Evolutionary conservation across 2,113 vertebrate species (phyloP).

Genomic region (Mobula hypostoma): DNA sequence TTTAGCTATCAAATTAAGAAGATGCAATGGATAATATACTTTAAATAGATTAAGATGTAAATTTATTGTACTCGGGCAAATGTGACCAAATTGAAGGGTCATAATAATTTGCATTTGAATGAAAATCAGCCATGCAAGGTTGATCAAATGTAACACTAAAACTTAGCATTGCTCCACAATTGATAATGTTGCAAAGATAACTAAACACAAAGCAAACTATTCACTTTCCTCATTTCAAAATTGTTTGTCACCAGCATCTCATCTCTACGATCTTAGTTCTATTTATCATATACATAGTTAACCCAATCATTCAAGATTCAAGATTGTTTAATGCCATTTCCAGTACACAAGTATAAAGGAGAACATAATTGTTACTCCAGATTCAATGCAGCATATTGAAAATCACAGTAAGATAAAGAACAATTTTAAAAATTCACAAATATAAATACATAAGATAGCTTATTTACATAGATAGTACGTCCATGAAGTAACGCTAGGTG

Average conservation of each 20-base stretch:
- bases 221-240: background rate
- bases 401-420: too few species aligned
- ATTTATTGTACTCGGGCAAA: conserved; percentile 27
- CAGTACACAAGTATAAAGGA: too few species aligned
- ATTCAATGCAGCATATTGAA: too few species aligned
- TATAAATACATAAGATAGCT: too few species aligned
- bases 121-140: conserved; percentile 4
- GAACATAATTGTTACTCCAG: too few species aligned
- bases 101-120: background rate
- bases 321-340: too few species aligned
- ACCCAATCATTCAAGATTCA: background rate
- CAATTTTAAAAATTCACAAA: too few species aligned
- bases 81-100: conserved; percentile 32
- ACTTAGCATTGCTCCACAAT: background rate
- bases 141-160: background rate
- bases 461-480: too few species aligned
- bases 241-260: background rate
- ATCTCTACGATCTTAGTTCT: background rate
- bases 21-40: background rate
- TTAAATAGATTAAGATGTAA: conserved; percentile 20
- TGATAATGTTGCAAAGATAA: conserved; percentile 12
- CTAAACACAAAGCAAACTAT: conserved; percentile 15
- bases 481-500: too few species aligned
- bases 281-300: background rate
- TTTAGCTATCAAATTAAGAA: conserved; percentile 21